Conservation (phyloP, 2,888 invertebrate species). For the Tupiocoris notatus region DNA sequence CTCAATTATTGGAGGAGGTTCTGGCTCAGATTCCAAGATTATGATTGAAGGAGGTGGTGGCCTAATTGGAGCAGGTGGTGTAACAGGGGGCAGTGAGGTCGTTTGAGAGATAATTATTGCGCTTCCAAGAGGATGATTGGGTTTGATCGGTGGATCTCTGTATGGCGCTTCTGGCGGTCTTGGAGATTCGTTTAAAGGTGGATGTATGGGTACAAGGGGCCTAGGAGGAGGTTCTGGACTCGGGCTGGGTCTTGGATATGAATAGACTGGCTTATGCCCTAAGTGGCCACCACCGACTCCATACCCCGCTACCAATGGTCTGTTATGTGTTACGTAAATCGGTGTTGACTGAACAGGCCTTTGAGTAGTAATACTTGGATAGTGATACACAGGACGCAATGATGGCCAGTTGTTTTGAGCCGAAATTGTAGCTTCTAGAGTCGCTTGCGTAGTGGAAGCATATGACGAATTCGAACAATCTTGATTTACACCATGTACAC, state of each 20-base stretch:
- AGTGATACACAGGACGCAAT: neutral
- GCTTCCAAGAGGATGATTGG: conserved; percentile 38
- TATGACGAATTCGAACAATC: neutral
- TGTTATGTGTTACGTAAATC: conserved; percentile 11
- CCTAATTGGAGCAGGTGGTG: conserved; percentile 24
- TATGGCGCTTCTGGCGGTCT: conserved; percentile 33
- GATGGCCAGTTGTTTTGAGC: neutral
- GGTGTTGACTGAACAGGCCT: conserved; percentile 10
- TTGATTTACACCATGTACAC: neutral
- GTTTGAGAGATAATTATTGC: conserved; percentile 38
- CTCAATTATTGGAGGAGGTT: conserved; percentile 27
- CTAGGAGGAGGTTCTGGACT: conserved; percentile 32
- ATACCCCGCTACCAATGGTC: neutral
- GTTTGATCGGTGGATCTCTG: conserved; percentile 27
- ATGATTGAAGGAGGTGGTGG: conserved; percentile 45
- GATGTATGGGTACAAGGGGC: conserved; percentile 26
- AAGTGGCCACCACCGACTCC: neutral
- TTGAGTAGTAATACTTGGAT: neutral
- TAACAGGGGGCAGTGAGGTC: conserved; percentile 8
- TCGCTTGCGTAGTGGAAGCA: neutral
- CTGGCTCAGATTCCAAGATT: conserved; percentile 37
- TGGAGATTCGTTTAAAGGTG: conserved; percentile 25
- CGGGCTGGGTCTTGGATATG: conserved; percentile 16
- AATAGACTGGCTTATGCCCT: conserved; percentile 9
- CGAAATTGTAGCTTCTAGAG: neutral